Evolutionary conservation across 2,113 vertebrate species (phyloP).

Genomic region (Lophotis ruficrista): DNA sequence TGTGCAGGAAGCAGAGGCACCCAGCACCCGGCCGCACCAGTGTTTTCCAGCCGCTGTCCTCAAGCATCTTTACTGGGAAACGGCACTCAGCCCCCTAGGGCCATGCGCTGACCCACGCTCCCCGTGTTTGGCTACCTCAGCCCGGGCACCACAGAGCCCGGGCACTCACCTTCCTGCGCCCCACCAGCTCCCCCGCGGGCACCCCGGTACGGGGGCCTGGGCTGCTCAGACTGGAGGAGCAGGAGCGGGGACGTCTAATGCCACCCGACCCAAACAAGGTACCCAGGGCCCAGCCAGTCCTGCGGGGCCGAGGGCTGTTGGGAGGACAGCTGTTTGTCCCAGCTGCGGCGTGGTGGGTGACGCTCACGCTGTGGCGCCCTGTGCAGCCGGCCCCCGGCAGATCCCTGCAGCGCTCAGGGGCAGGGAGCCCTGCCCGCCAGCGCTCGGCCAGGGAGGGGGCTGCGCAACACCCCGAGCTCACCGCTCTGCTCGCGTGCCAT

Average conservation of each 20-base stretch:
- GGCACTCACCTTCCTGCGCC: not conserved
- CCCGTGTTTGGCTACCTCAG: not conserved
- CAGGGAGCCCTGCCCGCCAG: no score
- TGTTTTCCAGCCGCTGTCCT: not conserved
- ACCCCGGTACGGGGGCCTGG: not conserved
- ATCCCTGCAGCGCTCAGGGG: not conserved
- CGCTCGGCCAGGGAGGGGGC: no score
- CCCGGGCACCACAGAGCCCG: accelerated
- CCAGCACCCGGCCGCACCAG: accelerated
- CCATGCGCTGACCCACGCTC: accelerated
- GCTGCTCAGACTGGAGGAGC: not conserved
- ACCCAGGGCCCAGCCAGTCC: not conserved
- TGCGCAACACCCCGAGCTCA: no score
- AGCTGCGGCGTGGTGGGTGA: accelerated
- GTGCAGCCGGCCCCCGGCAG: not conserved
- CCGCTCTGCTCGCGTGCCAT: no score
- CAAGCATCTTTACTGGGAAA: not conserved
- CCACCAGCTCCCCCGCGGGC: not conserved
- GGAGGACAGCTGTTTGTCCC: not conserved
- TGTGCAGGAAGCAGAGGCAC: not conserved
- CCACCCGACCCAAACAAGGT: not conserved
- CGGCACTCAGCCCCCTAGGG: accelerated
- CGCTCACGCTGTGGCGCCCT: not conserved
- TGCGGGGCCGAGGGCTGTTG: not conserved
- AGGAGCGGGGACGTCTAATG: not conserved